A percentile compares a stretch with the other conserved stretches of the same genome.
phyloP scores from a whole-genome alignment of 2,888 invertebrate genomes.

The Pyrgus malvae region DNA sequence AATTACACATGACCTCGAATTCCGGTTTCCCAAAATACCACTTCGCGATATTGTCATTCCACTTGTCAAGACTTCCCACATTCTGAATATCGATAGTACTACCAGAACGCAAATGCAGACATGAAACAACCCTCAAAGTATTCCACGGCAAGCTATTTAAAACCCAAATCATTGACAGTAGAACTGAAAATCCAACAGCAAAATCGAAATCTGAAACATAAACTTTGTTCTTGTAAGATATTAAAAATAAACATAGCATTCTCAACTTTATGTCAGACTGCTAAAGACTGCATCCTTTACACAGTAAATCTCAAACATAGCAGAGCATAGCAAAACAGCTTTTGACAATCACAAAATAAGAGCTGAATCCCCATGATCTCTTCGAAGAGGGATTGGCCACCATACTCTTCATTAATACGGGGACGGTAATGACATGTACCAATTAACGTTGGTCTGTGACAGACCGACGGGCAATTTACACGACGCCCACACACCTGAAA shows the following conservation, averaged over 20 bases:
- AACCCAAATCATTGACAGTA: neutral
- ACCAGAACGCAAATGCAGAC: neutral
- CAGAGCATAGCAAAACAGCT: neutral
- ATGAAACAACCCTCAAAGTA: neutral
- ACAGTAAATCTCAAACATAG: neutral
- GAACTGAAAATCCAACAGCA: neutral
- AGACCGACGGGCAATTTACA: constrained; percentile 41
- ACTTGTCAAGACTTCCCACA: neutral
- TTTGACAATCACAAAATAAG: neutral
- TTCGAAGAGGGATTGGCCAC: constrained; percentile 10
- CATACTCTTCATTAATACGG: constrained; percentile 40
- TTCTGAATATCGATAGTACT: neutral
- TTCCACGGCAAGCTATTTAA: neutral
- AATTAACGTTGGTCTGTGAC: constrained; percentile 44
- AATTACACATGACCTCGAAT: neutral
- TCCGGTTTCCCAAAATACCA: neutral
- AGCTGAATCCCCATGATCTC: constrained; percentile 7
- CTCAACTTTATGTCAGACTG: neutral
- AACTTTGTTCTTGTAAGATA: neutral
- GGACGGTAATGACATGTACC: constrained; percentile 40
- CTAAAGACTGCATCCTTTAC: neutral
- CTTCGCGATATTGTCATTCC: neutral
- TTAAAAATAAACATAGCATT: neutral
- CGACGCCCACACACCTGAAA: constrained; percentile 39
- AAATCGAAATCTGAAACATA: neutral